phyloP scores from a whole-genome alignment of 2,113 vertebrate species.

The Calypte anna region DNA sequence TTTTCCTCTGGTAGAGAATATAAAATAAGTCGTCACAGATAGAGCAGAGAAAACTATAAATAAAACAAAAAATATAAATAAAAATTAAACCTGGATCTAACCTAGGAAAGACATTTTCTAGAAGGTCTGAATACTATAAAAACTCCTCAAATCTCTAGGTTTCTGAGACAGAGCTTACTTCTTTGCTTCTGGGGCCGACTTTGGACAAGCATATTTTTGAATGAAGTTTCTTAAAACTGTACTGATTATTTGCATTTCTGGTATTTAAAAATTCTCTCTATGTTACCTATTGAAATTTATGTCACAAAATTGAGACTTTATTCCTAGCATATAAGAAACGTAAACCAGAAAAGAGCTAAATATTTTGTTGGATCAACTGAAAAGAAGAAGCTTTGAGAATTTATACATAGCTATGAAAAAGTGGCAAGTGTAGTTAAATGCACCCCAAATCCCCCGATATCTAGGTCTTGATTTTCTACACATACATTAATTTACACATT shows the following conservation, averaged over 20 bases:
- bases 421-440: not conserved
- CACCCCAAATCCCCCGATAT: not conserved
- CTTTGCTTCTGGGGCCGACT: not conserved
- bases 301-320: not conserved
- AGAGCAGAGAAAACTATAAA: not conserved
- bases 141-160: not conserved
- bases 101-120: not conserved
- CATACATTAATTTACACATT: not conserved
- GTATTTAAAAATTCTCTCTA: not conserved
- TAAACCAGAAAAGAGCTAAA: not conserved
- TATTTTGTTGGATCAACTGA: not conserved
- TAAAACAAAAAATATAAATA: no score
- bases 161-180: not conserved
- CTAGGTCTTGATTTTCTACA: not conserved
- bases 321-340: not conserved
- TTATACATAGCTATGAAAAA: not conserved
- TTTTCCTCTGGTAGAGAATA: not conserved
- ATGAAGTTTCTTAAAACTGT: not conserved
- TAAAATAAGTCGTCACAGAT: not conserved
- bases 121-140: not conserved
- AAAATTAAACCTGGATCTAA: not conserved
- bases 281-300: not conserved
- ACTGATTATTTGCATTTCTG: not conserved
- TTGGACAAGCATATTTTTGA: not conserved
- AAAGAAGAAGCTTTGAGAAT: not conserved